Base-by-base conservation (phyloP, 1,140 invertebrate species). In the Cylas formicarius region DNA sequence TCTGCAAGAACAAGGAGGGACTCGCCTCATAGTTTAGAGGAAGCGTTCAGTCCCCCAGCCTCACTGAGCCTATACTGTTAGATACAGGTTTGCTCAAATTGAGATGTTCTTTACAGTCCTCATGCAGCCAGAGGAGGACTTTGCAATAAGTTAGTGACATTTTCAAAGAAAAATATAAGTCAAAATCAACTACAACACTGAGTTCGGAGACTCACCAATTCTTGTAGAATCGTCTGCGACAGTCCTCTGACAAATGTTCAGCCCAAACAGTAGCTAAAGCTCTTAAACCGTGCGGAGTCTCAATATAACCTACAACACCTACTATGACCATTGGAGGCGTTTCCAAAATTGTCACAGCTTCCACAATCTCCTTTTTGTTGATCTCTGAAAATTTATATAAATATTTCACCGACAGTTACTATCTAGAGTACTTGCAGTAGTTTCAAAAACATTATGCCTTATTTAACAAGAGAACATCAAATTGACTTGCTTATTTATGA, bases 301-400 rank as follows among this genome's bases (percentile, higher is more conserved):
- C 91, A 57, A 99, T 97, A 71, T 99, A 99, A 32, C 97, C 97
- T 62, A 97, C 90, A 57, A 94, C 82, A 62, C 97, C 97, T 57
- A 99, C 93, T 52, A 94, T 79, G 34, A 98, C 81, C 90, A 99
- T 94, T 24, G 97, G 96, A 48, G 97, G 97, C 13, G 96, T 88
- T 74, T 99, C 97, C 49, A 99, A 72, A 63, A 99, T 89, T 23
- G 97, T 99, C 1, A 99, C 96, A 36, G 92, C 91, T 68, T 99
- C 97, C 5, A 99, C 94, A 52, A 99, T 92, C 75, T 99, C 97
- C 69, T 99, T 99, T 75, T 99, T 99, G 76, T 99, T 97, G 17
- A 97, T 86, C 79, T 99, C 94, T 94, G 55, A 51, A 55, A 32
- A 43, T n/a, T n/a, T n/a, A n/a, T n/a, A 46, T 42, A 39, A 46